phyloP scores from a whole-genome alignment of 2,113 vertebrate species.

The Rhegmatorhina hoffmannsi region DNA sequence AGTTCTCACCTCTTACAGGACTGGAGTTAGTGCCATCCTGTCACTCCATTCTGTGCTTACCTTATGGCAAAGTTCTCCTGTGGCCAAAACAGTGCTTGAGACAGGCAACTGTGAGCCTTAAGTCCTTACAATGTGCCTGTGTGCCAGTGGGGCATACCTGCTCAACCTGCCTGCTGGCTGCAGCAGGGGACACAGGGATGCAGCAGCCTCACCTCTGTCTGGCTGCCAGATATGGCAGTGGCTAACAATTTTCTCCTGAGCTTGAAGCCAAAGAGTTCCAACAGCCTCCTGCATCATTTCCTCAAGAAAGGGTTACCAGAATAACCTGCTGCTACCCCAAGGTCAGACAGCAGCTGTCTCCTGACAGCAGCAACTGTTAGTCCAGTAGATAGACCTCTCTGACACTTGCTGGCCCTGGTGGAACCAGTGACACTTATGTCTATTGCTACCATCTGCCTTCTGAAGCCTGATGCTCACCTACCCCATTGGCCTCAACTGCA shows the following conservation, averaged over 20 bases:
- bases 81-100: neutral
- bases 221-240: neutral
- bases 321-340: neutral
- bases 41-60: neutral
- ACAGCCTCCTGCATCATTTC: neutral
- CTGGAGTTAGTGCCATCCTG: neutral
- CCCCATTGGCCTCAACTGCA: neutral
- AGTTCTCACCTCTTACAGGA: neutral
- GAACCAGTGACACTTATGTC: neutral
- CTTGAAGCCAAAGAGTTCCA: neutral
- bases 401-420: neutral
- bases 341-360: neutral
- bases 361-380: neutral
- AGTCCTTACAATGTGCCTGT: neutral
- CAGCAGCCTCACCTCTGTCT: neutral
- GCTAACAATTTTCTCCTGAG: neutral
- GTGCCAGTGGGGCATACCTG: neutral
- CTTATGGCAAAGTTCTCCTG: accelerated
- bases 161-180: neutral
- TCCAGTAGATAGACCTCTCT: neutral
- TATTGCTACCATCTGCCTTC: neutral
- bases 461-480: neutral
- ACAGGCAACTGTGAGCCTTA: neutral
- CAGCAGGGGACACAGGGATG: neutral
- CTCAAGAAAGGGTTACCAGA: neutral